Evolutionary conservation across 2,797 vertebrate genomes (phyloP), one percentile per base, ranked within the genome.

Genomic region (Falco columbarius): DNA sequence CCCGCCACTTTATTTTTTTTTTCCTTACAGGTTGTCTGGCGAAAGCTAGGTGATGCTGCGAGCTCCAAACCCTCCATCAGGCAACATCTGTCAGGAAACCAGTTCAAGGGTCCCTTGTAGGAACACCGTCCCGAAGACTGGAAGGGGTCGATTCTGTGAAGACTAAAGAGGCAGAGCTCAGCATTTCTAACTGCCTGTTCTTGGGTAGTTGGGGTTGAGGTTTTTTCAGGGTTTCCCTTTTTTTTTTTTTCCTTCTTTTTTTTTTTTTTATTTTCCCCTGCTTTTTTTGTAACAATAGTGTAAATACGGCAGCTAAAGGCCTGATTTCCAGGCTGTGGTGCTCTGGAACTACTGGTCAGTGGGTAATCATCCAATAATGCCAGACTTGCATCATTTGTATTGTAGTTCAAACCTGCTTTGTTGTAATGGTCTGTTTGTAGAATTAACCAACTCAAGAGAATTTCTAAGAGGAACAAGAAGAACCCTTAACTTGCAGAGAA

Each of bases 41-140:
- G 99, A 90, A 99, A 99, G 95, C 98, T 99, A 96, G 99, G 99
- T 9, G 99, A 99, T 38, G 99, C 99, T 3, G 99, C 99, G 0
- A 99, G 99, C 97, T 99, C 99, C 96, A 99, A 99, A 97, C 99
- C 99, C 76, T 99, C 99, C 75, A 98, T 99, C 98, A 98, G 99
- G 96, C 99, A 99, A 98, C 99, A 99, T 66, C 99, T 99, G 97
- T 99, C 99, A 10, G 99, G 99, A 94, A 99, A 99, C 98, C 99
- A 99, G 98, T 99, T 99, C 98, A 99, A 99, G 98, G 99, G 99
- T 73, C 99, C 99, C 10, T 98, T 99, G 98, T 99, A 99, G 97
- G 96, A 95, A 30, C 20, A 3, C 21, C 0, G 0, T 58, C 67
- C 68, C 0, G 1, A 9, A 32, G 36, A 73, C 32, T 76, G 73